Percentiles rank a stretch among this genome's conserved stretches.
Conservation (phyloP, 2,113 vertebrate species). For the Macquaria ambigua region DNA sequence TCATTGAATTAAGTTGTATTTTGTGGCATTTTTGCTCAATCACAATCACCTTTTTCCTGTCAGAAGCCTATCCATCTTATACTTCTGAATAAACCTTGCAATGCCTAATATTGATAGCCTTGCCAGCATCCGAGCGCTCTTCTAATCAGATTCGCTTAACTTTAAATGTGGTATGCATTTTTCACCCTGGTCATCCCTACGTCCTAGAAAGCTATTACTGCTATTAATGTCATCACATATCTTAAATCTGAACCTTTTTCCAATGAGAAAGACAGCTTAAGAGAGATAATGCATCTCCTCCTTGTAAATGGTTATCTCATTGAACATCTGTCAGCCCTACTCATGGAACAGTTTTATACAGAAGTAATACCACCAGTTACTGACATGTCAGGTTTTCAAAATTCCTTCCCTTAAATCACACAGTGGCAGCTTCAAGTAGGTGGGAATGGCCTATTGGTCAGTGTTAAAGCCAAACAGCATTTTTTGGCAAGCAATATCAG, state of each 20-base stretch:
- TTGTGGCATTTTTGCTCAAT: too few relatives aligned
- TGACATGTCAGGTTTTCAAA: constrained; percentile 47
- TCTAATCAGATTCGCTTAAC: neutral
- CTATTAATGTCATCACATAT: neutral
- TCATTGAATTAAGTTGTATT: too few relatives aligned
- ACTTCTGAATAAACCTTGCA: neutral
- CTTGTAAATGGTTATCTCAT: constrained; percentile 25
- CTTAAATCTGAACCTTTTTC: constrained; percentile 30
- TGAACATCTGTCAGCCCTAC: constrained; percentile 23
- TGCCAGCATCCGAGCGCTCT: neutral
- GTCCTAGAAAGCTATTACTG: neutral
- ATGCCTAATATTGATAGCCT: neutral
- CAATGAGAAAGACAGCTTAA: constrained; percentile 28
- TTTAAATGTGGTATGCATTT: neutral
- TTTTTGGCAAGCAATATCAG: constrained; percentile 44
- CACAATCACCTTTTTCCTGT: too few relatives aligned
- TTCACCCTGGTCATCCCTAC: neutral
- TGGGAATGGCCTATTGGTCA: constrained; percentile 47
- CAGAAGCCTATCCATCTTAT: too few relatives aligned
- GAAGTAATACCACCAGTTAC: constrained; percentile 37
- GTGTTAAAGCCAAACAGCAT: constrained; percentile 21
- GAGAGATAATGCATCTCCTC: constrained; percentile 13
- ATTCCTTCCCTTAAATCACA: constrained; percentile 47
- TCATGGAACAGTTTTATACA: constrained; percentile 31
- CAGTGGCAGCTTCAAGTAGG: constrained; percentile 58